Conservation (phyloP, 2,797 vertebrate genomes). For the Paguma larvata region DNA sequence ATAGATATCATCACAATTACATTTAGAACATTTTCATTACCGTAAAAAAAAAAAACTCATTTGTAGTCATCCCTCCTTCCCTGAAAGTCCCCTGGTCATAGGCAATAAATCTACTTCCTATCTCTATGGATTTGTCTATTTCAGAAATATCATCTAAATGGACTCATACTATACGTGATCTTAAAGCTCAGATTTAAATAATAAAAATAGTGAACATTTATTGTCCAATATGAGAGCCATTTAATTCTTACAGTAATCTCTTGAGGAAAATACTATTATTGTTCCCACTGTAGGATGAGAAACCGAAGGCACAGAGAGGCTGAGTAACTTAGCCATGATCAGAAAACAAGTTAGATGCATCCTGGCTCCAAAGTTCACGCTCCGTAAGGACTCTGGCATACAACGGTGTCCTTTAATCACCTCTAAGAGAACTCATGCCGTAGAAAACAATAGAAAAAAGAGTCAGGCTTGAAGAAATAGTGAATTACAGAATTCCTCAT, state of each 20-base stretch:
- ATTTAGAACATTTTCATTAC: slow-evolving; percentile 28
- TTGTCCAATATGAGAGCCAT: neutral
- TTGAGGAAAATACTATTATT: neutral
- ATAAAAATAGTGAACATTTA: neutral
- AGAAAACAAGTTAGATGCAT: neutral
- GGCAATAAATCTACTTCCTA: neutral
- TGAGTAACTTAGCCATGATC: neutral
- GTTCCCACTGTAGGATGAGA: neutral
- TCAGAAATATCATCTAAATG: neutral
- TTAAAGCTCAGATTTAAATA: slow-evolving; percentile 26
- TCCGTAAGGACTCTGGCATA: neutral
- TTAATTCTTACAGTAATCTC: neutral
- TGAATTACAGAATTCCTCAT: neutral
- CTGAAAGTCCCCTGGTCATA: neutral
- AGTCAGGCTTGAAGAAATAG: neutral
- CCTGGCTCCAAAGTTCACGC: neutral
- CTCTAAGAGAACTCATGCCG: slow-evolving; percentile 4
- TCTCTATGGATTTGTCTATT: neutral
- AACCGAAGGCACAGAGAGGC: neutral
- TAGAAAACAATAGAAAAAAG: slow-evolving; percentile 11
- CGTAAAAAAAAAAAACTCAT: neutral
- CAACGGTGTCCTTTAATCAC: neutral
- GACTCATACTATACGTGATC: neutral
- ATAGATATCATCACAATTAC: neutral
- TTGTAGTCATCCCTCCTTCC: neutral